phyloP scores from a whole-genome alignment of 1,140 invertebrate genomes.

The Brachionus rubens region DNA sequence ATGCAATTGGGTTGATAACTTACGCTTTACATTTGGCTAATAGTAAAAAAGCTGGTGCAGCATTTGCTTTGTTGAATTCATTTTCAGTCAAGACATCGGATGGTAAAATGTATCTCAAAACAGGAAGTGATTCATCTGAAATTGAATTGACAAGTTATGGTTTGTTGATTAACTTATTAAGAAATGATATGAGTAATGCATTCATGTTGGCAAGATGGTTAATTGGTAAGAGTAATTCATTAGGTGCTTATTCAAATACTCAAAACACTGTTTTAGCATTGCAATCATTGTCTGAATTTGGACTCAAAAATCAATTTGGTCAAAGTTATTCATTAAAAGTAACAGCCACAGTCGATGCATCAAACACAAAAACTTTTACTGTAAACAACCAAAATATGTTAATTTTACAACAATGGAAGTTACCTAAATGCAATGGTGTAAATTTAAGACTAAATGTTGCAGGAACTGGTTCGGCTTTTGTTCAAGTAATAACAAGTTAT shows the following conservation, averaged over 20 bases:
- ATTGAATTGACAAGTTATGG: constrained; percentile 85
- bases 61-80: constrained; percentile 67
- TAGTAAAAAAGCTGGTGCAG: constrained; percentile 67
- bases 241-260: constrained; percentile 78
- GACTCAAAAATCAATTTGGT: constrained; percentile 46
- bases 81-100: not conserved
- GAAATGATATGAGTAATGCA: constrained; percentile 56
- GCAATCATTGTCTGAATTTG: constrained; percentile 59
- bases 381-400: constrained; percentile 67
- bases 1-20: constrained; percentile 71
- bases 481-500: constrained; percentile 63
- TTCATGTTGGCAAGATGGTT: constrained; percentile 80
- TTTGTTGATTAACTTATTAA: constrained; percentile 66
- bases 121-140: constrained; percentile 67
- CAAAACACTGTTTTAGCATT: constrained; percentile 63
- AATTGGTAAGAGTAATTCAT: constrained; percentile 72
- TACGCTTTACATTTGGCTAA: constrained; percentile 73
- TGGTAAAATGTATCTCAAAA: constrained; percentile 59
- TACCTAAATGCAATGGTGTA: constrained; percentile 62
- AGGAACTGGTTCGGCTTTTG: constrained; percentile 74
- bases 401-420: constrained; percentile 67
- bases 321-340: constrained; percentile 14
- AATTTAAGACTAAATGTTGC: constrained; percentile 68
- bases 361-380: constrained; percentile 49
- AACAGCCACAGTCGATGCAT: not conserved